Conservation (phyloP, 1,140 invertebrate species). For the Archivesica marissinica region DNA sequence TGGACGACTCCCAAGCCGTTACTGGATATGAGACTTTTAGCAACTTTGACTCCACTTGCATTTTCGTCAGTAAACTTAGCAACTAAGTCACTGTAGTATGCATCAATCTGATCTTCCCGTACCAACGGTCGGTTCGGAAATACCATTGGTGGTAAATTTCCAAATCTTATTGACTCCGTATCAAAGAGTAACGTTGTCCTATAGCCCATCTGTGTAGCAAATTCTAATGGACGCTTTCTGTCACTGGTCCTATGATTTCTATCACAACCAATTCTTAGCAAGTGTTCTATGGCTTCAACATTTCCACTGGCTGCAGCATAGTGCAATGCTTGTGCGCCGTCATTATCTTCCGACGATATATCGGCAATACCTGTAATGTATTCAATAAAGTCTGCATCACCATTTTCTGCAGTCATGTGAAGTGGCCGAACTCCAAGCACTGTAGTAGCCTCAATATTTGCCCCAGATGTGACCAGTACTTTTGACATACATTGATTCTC, state of each 20-base stretch:
- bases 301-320: slow-evolving; percentile 50
- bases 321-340: slow-evolving; percentile 15
- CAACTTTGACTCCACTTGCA: not conserved
- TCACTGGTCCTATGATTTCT: not conserved
- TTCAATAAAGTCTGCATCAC: not conserved
- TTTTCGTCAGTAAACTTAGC: not conserved
- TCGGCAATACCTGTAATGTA: not conserved
- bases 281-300: not conserved
- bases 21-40: slow-evolving; percentile 9
- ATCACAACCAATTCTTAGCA: not conserved
- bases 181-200: not conserved
- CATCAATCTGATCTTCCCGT: not conserved
- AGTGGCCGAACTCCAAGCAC: slow-evolving; percentile 29
- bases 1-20: slow-evolving; percentile 26
- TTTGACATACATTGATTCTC: not conserved
- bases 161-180: not conserved
- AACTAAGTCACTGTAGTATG: not conserved
- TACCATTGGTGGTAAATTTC: not conserved
- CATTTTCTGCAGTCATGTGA: slow-evolving; percentile 43
- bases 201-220: slow-evolving; percentile 31
- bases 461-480: slow-evolving; percentile 4
- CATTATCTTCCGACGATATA: not conserved
- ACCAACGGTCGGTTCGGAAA: slow-evolving; percentile 30
- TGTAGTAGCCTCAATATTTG: not conserved
- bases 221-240: slow-evolving; percentile 1